phyloP scores from a whole-genome alignment of 2,888 invertebrate species.

The Hypomecis atomaria region DNA sequence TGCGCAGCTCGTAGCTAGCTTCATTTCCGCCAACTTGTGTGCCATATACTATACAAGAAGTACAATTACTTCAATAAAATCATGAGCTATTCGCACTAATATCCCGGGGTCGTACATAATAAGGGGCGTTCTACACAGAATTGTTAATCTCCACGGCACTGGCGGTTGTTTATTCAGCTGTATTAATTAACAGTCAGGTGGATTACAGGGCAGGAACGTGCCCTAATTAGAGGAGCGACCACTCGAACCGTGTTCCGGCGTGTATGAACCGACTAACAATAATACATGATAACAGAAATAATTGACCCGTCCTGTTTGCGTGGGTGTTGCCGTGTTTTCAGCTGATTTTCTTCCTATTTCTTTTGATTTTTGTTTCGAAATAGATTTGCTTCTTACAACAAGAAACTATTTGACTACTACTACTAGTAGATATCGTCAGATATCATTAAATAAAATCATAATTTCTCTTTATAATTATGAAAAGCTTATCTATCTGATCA shows the following conservation, averaged over 20 bases:
- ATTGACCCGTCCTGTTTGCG: neutral
- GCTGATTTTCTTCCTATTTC: neutral
- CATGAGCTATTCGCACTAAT: slow-evolving; percentile 22
- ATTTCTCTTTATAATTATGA: too few relatives aligned
- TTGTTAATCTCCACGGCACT: slow-evolving; percentile 50
- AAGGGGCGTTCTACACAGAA: slow-evolving; percentile 34
- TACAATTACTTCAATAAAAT: slow-evolving; percentile 15
- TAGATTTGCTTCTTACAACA: too few relatives aligned
- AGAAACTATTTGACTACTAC: too few relatives aligned
- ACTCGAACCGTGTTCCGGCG: slow-evolving; percentile 18
- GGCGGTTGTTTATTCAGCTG: slow-evolving; percentile 59
- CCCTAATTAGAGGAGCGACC: slow-evolving; percentile 57
- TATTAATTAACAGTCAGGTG: slow-evolving; percentile 63
- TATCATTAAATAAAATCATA: too few relatives aligned
- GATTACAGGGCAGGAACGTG: slow-evolving; percentile 62
- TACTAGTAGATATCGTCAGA: too few relatives aligned
- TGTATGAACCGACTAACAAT: slow-evolving; percentile 34
- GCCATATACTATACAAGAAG: neutral
- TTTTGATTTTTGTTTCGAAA: neutral
- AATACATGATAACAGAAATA: slow-evolving; percentile 13
- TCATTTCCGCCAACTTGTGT: too few relatives aligned
- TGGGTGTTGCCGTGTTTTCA: neutral
- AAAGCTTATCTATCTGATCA: too few relatives aligned
- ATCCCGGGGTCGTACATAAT: slow-evolving; percentile 26
- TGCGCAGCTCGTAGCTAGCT: too few relatives aligned